A percentile compares a stretch with the other conserved stretches of the same genome.
Evolutionary conservation across 2,797 vertebrate species (phyloP).

Genomic region (Pangasius krempfi): DNA sequence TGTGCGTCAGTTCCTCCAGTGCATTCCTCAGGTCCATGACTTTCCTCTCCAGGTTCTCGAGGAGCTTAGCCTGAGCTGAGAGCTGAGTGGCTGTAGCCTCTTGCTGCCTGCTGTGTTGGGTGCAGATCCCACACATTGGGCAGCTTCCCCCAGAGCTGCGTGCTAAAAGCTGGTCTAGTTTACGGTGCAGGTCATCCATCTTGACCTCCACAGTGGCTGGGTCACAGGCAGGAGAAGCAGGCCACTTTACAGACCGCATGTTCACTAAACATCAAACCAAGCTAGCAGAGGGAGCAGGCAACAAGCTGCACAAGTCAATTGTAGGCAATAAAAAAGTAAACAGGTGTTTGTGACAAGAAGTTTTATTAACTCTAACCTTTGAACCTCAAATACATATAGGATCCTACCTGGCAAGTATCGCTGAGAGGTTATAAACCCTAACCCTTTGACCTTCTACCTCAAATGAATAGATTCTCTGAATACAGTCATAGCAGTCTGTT

Average conservation of each 20-base stretch:
- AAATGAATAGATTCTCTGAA: background rate
- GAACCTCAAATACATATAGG: background rate
- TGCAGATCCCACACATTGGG: conserved; percentile 57
- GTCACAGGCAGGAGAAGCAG: conserved; percentile 23
- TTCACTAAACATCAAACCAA: conserved; percentile 12
- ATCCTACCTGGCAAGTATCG: background rate
- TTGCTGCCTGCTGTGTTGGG: conserved; percentile 50
- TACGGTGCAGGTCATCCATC: conserved; percentile 57
- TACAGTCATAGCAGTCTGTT: background rate
- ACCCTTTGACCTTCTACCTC: conserved; percentile 2
- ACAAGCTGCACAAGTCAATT: background rate
- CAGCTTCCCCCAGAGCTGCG: conserved; percentile 45
- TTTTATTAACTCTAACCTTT: background rate
- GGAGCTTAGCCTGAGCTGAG: conserved; percentile 52
- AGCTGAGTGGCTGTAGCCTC: conserved; percentile 50
- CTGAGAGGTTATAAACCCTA: background rate
- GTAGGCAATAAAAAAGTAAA: background rate
- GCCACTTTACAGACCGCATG: conserved; percentile 51
- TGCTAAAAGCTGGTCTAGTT: conserved; percentile 58
- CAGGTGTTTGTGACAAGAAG: background rate
- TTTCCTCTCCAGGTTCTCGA: conserved; percentile 59
- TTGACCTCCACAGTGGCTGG: conserved; percentile 57
- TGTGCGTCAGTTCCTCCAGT: conserved; percentile 49
- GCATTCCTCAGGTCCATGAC: conserved; percentile 55
- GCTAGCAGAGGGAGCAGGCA: background rate